phyloP scores from a whole-genome alignment of 2,797 vertebrate genomes.

The Clamator glandarius region DNA sequence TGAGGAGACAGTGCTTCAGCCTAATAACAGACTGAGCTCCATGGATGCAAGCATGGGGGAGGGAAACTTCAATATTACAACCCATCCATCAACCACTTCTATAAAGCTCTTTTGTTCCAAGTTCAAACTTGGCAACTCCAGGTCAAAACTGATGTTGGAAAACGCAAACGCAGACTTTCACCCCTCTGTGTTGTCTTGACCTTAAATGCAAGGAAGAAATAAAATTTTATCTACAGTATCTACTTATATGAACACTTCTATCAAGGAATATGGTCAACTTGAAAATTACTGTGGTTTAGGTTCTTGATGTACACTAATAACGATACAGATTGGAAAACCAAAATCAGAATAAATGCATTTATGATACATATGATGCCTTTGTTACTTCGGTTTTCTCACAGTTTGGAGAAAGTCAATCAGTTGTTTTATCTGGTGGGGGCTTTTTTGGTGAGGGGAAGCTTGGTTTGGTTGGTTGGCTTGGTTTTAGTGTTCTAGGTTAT shows the following conservation, averaged over 20 bases:
- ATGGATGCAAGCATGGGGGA: conserved; percentile 13
- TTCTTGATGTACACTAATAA: background rate
- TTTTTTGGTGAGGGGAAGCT: background rate
- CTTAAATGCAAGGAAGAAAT: background rate
- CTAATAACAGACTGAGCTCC: background rate
- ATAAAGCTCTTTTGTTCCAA: conserved; percentile 58
- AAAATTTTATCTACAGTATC: background rate
- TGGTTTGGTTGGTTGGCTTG: background rate
- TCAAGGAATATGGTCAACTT: background rate
- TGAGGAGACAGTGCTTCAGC: background rate
- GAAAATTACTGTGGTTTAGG: background rate
- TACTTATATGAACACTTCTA: background rate
- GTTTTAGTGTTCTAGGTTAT: background rate
- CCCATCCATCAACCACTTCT: conserved; percentile 41
- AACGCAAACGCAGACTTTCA: conserved; percentile 21
- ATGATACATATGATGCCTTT: background rate
- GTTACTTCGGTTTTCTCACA: background rate
- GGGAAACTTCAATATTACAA: conserved; percentile 42
- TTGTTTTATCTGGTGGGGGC: background rate
- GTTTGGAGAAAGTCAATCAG: background rate
- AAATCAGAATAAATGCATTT: background rate
- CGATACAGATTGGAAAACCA: background rate
- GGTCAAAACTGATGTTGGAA: conserved; percentile 45
- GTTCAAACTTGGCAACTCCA: conserved; percentile 25
- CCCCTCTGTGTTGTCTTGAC: background rate